phyloP scores from a whole-genome alignment of 2,888 invertebrate species.

The Drosophila nr. fundita region DNA sequence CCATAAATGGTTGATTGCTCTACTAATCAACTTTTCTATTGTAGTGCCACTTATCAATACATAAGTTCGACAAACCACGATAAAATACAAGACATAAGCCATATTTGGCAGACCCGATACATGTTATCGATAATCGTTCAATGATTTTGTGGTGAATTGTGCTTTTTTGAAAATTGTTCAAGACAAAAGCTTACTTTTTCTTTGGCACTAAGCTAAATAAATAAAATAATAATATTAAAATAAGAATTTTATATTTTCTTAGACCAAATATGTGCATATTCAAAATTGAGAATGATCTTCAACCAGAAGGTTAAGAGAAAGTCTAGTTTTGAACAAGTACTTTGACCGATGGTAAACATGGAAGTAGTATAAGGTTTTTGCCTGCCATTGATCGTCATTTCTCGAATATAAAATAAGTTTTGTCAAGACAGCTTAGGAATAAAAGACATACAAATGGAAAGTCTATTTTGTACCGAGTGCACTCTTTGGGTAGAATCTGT shows the following conservation, averaged over 20 bases:
- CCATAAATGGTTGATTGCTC: constrained; percentile 16
- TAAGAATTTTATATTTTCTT: not conserved
- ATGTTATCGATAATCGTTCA: constrained; percentile 11
- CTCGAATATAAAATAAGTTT: not conserved
- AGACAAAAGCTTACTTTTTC: not conserved
- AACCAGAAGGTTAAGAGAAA: not conserved
- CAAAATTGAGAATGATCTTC: not conserved
- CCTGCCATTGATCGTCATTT: not conserved
- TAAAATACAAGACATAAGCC: constrained; percentile 8
- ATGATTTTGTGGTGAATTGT: constrained; percentile 1
- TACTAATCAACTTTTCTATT: constrained; percentile 1
- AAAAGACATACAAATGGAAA: not conserved
- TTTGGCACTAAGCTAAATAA: not conserved
- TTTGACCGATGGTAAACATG: not conserved
- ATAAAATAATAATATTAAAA: not conserved
- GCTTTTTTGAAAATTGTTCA: not conserved
- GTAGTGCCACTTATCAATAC: constrained; percentile 6
- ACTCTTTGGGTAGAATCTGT: not conserved
- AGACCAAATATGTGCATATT: not conserved
- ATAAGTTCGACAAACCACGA: constrained; percentile 2
- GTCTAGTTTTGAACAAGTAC: not conserved
- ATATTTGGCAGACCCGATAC: not conserved
- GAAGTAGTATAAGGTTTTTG: not conserved
- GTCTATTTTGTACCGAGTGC: not conserved
- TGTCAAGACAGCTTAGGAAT: not conserved